Conservation (phyloP, 2,888 invertebrate species). For the Noctua janthe region DNA sequence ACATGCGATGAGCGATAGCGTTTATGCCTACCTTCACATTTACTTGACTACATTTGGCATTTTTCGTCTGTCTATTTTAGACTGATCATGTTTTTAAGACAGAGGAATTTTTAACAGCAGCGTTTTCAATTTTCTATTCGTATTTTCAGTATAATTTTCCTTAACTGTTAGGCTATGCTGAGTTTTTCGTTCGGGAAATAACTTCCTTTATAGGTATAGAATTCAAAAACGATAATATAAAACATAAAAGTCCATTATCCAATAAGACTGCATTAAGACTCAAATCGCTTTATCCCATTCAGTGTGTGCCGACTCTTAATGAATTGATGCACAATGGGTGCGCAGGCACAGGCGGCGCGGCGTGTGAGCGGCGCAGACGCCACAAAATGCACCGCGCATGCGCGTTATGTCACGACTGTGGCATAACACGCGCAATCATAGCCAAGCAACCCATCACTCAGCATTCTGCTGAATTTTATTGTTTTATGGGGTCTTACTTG, state of each 20-base stretch:
- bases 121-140: background rate
- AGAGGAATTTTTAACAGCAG: background rate
- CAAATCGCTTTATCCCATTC: constrained; percentile 49
- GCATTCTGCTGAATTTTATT: constrained; percentile 44
- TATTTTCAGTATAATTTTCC: background rate
- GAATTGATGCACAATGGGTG: constrained; percentile 76
- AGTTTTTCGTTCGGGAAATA: background rate
- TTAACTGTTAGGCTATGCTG: background rate
- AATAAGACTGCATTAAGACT: background rate
- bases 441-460: constrained; percentile 55
- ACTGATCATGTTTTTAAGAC: background rate
- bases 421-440: constrained; percentile 72
- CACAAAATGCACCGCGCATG: constrained; percentile 69
- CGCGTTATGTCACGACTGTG: constrained; percentile 77
- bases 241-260: background rate
- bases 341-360: constrained; percentile 57
- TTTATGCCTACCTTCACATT: background rate
- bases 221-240: background rate
- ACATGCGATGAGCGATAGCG: constrained; percentile 52
- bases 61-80: background rate
- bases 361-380: constrained; percentile 69
- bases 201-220: background rate
- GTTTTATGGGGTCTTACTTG: background rate
- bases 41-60: background rate
- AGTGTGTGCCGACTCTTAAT: constrained; percentile 66